Conservation (phyloP, 1,140 invertebrate genomes). For the Liolophura sinensis region DNA sequence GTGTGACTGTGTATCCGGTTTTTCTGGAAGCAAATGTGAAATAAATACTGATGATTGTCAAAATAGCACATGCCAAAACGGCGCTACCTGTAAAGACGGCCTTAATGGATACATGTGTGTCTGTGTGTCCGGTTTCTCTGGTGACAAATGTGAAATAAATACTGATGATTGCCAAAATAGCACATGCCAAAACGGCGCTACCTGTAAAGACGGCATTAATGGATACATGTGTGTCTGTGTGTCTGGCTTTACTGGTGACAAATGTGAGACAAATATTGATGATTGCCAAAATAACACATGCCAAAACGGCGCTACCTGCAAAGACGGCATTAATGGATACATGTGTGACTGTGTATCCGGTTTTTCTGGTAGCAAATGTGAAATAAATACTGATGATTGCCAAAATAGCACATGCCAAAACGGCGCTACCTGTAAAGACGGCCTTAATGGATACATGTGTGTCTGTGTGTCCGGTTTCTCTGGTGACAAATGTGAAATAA, state of each 20-base stretch:
- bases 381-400: conserved; percentile 24
- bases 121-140: conserved; percentile 54
- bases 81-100: conserved; percentile 80
- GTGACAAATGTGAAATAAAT: conserved; percentile 60
- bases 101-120: conserved; percentile 65
- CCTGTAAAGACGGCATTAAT: conserved; percentile 8
- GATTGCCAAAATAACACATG: conserved; percentile 26
- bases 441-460: conserved; percentile 25
- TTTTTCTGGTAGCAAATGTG: conserved; percentile 64
- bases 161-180: conserved; percentile 22
- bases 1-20: conserved; percentile 55
- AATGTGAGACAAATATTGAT: conserved; percentile 31
- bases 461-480: conserved; percentile 19
- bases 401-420: conserved; percentile 23
- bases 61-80: conserved; percentile 19
- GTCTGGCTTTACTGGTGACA: not conserved
- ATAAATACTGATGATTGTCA: conserved; percentile 31
- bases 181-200: conserved; percentile 21
- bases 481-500: conserved; percentile 23
- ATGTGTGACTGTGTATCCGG: conserved; percentile 24
- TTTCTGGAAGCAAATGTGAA: conserved; percentile 63
- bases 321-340: conserved; percentile 75
- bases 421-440: conserved; percentile 25
- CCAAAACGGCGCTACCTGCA: conserved; percentile 71
- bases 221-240: conserved; percentile 5